Base-by-base conservation (phyloP, 2,113 vertebrate genomes). In the Asarcornis scutulata region DNA sequence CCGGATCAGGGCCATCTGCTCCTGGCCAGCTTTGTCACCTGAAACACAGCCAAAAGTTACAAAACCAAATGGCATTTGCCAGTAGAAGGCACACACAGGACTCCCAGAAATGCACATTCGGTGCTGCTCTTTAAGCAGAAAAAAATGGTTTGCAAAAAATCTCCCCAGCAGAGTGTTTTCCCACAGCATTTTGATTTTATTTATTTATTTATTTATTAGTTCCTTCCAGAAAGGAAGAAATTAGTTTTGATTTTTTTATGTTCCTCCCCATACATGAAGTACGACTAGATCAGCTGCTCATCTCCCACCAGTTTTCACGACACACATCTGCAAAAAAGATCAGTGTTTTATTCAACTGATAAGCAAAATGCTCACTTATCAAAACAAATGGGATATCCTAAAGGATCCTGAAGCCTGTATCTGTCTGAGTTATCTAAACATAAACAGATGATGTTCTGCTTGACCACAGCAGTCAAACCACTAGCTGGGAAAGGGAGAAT, bases 1-100 rank as follows among this genome's bases (percentile, higher is more conserved):
- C 71, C 42, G 44, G 44, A 71, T 55, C 73, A 8, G 31, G 66
- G 59, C 93, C 91, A 92, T 73, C 74, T 95, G 86, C 74, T 95
- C 93, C 81, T 13, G 63, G 72, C 71, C 14, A 17, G 18, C 4
- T 74, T 29, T 34, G 66, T 42, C 88, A 91, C 77, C 91, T 55
- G 66, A 62, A 60, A 53, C 2, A 1, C 0, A 20, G 89, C 91
- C 92, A 91, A 67, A 11, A 72, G 56, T 29, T 32, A 66, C n/a
- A 6, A 53, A 38, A 72, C 22, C 1, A 6, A 59, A 44, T 2
- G 40, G 72, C 3, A 0, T 48, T 42, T 69, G 36, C 67, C 56
- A 67, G 27, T 7, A 52, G 21, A 46, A 79, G 60, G 56, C 3
- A 5, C 42, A 42, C 12, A 5, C 2, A 3, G 36, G 40, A 34